Conservation (phyloP, 2,888 invertebrate species). For the Lamproptera curius region DNA sequence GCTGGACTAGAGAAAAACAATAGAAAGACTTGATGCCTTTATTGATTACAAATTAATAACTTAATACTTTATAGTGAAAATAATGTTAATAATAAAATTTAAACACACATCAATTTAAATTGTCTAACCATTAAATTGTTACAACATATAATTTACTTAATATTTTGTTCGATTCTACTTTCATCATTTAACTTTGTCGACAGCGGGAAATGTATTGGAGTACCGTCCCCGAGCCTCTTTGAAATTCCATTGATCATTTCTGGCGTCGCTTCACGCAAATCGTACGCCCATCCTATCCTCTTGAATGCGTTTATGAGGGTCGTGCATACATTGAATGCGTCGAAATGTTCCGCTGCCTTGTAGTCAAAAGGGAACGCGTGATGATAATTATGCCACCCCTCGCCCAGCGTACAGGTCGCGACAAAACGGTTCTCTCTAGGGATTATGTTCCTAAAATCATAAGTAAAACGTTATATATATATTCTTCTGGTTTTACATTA, state of each 20-base stretch:
- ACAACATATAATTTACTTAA: too few species aligned
- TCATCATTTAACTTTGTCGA: too few species aligned
- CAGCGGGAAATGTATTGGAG: constrained; percentile 56
- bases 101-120: too few species aligned
- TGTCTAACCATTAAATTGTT: too few species aligned
- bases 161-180: too few species aligned
- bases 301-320: constrained; percentile 56
- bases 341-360: constrained; percentile 76
- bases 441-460: constrained; percentile 70
- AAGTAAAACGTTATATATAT: neutral
- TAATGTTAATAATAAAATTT: too few species aligned
- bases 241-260: constrained; percentile 63
- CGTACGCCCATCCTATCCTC: constrained; percentile 66
- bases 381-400: constrained; percentile 89
- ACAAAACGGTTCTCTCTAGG: constrained; percentile 82
- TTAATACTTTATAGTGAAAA: too few species aligned
- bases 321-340: constrained; percentile 60
- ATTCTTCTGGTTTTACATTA: too few species aligned
- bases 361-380: constrained; percentile 86
- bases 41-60: too few species aligned
- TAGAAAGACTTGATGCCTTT: too few species aligned
- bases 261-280: constrained; percentile 58
- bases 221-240: constrained; percentile 63
- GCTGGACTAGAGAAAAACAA: too few species aligned
- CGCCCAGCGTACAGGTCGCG: constrained; percentile 77